These are phyloP conservation scores for Bothrops jararaca DNA, from an alignment of 2,113 vertebrate genomes.

Conservation along the genomic window DNA sequence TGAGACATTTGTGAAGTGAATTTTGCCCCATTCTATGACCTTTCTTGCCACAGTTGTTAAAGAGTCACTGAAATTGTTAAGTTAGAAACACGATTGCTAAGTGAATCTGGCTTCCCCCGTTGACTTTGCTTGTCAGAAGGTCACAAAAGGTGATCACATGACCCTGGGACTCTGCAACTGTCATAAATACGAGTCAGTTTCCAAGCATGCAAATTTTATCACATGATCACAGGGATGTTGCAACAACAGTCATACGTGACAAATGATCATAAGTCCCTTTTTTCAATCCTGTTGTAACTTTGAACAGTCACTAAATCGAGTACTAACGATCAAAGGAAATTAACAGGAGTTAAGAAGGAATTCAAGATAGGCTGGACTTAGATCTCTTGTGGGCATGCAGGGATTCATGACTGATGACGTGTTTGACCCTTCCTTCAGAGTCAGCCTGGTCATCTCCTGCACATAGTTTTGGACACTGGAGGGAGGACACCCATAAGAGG, in stretches of 20 bases:
- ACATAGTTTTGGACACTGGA: background rate
- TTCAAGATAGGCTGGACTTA: background rate
- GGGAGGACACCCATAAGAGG: background rate
- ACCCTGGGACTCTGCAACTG: background rate
- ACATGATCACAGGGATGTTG: background rate
- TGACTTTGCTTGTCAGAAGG: background rate
- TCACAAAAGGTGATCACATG: background rate
- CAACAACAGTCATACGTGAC: fast-evolving
- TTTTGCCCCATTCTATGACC: background rate
- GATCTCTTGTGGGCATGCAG: background rate
- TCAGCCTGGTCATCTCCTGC: background rate
- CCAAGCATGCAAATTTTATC: background rate
- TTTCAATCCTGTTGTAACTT: background rate
- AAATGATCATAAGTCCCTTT: background rate
- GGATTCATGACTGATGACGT: background rate
- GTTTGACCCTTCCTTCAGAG: background rate
- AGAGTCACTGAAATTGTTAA: no score
- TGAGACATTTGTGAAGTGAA: background rate
- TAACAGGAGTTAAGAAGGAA: background rate
- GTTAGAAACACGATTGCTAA: background rate
- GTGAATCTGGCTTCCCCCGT: background rate
- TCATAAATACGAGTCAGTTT: background rate
- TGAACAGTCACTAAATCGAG: background rate
- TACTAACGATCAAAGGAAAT: background rate
- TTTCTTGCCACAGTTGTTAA: background rate